Conservation (phyloP, 37 sponge, comb jelly and placozoan species). For the Aphrocallistes beatrix region DNA sequence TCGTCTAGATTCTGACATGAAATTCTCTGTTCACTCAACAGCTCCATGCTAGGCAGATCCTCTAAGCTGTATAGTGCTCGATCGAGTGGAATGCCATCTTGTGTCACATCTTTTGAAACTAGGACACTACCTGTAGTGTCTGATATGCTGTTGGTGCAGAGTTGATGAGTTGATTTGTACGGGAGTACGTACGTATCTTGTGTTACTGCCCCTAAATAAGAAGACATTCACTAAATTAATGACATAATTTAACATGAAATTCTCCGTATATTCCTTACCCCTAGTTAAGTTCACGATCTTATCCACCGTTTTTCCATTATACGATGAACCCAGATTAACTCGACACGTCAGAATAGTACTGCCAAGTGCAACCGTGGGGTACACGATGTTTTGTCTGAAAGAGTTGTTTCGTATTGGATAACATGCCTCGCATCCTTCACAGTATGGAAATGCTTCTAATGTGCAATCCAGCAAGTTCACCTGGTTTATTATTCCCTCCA, state of each 20-base stretch:
- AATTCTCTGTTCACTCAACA: not conserved
- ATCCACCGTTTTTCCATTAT: not conserved
- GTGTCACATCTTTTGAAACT: not conserved
- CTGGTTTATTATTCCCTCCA: not conserved
- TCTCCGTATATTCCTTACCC: too few relatives aligned
- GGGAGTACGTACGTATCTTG: not conserved
- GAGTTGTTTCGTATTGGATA: not conserved
- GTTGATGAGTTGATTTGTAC: not conserved
- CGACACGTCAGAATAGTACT: not conserved
- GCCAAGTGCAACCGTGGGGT: not conserved
- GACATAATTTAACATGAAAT: too few relatives aligned
- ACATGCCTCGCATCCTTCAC: not conserved
- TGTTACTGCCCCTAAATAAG: not conserved
- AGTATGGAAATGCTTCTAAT: not conserved
- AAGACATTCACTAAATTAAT: not conserved
- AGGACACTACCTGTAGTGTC: not conserved
- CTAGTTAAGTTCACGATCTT: not conserved
- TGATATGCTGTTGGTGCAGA: not conserved
- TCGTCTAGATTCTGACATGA: conserved; percentile 3
- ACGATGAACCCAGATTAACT: not conserved
- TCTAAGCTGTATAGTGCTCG: not conserved
- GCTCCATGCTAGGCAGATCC: not conserved
- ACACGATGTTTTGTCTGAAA: not conserved
- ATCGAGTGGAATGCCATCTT: not conserved
- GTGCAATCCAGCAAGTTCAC: not conserved